A percentile compares a stretch with the other conserved stretches of the same genome.
These are phyloP conservation scores for Pelmatolapia mariae DNA, from an alignment of 2,113 vertebrate species.

Conservation along the genomic window DNA sequence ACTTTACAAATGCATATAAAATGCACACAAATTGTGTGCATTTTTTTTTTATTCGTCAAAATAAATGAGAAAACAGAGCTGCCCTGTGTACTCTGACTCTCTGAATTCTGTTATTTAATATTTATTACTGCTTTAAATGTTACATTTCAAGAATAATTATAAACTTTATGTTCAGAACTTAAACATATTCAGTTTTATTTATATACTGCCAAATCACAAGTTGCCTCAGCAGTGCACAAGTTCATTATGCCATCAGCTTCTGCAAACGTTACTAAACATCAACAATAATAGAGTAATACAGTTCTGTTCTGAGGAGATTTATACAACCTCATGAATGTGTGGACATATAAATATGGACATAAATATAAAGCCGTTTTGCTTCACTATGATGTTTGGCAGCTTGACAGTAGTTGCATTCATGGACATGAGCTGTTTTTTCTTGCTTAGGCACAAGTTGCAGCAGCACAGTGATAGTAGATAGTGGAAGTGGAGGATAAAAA, in stretches of 20 bases:
- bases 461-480: background rate
- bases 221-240: background rate
- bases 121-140: background rate
- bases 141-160: background rate
- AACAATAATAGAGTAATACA: background rate
- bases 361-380: background rate
- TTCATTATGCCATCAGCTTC: background rate
- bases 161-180: background rate
- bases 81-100: background rate
- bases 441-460: background rate
- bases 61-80: background rate
- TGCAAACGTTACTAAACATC: background rate
- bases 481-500: conserved; percentile 24
- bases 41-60: background rate
- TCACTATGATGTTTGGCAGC: background rate
- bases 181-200: background rate
- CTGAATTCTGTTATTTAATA: background rate
- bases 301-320: background rate
- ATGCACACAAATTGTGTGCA: background rate
- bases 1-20: background rate
- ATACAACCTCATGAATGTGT: accelerated
- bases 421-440: background rate
- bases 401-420: background rate
- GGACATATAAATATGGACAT: background rate
- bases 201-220: background rate